Base-by-base conservation (phyloP, 2,113 vertebrate species). In the Boulengeromyrus knoepffleri region DNA sequence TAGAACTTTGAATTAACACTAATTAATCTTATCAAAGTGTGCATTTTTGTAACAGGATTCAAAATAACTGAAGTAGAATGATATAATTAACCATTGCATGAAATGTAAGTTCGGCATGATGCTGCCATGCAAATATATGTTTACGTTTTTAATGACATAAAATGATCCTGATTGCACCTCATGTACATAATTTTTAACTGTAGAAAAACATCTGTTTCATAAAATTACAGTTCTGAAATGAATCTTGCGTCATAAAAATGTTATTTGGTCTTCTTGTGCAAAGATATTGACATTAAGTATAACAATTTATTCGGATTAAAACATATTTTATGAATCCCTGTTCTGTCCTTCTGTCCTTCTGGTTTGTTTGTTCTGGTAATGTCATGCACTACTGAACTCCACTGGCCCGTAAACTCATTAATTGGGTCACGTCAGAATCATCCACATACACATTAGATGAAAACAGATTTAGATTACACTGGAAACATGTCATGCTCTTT, bases 261-360 rank as follows among this genome's bases (percentile, higher is more conserved):
- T 80, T 80, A 80, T 80, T 80, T 80, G 74, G 15, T 80, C 74
- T 42, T 80, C 74, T 80, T n/a, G 36, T 42, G 36, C 36, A 42
- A 80, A 80, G 74, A 80, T 80, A 80, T 80, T 80, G 74, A 80
- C 36, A 80, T 80, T 80, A 80, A 80, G 36, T 80, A 80, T 80
- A 80, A 80, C 74, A 80, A 42, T 80, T 80, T 39, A 80, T 80
- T 80, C 31, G 74, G 74, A 80, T 80, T 74, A 74, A 74, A 74
- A 36, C 31, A 74, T n/a, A 74, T 31, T 80, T 80, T 80, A 19
- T 80, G 74, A 80, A 80, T 80, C 74, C 36, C 36, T 80, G 74
- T 36, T n/a, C 13, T 80, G 74, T 80, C 74, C 74, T 80, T 80
- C 15, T 80, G 74, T 80, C 36, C 36, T 27, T 36, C 15, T 17